phyloP scores from a whole-genome alignment of 2,888 invertebrate species.

The Napeogenes sylphis region DNA sequence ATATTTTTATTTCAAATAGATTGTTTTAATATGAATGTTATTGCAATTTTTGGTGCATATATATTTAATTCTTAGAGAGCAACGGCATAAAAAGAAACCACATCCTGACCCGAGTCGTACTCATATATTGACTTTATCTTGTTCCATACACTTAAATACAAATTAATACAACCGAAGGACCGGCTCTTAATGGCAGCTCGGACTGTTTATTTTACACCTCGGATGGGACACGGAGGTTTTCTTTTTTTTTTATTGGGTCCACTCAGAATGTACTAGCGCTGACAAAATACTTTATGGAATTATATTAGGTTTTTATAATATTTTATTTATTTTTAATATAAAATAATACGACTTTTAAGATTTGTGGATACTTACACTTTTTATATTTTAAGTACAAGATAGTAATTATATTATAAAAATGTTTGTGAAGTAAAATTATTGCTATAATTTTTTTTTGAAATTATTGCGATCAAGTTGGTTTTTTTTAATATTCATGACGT shows the following conservation, averaged over 20 bases:
- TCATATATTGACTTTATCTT: conserved; percentile 76
- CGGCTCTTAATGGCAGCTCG: conserved; percentile 68
- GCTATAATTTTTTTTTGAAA: too few relatives aligned
- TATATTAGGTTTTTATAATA: background rate
- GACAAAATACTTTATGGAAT: conserved; percentile 13
- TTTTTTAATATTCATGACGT: background rate
- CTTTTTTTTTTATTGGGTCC: conserved; percentile 55
- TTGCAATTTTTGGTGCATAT: background rate
- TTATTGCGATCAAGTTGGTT: background rate
- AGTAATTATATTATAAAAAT: too few relatives aligned
- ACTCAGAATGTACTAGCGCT: conserved; percentile 24
- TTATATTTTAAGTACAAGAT: too few relatives aligned
- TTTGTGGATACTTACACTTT: too few relatives aligned
- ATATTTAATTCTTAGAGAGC: background rate
- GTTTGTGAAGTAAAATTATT: too few relatives aligned
- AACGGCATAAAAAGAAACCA: conserved; percentile 39
- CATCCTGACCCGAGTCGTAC: conserved; percentile 50
- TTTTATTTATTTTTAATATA: too few relatives aligned
- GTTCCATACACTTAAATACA: conserved; percentile 78
- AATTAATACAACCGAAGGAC: conserved; percentile 75
- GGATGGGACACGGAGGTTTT: conserved; percentile 62
- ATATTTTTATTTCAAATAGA: background rate
- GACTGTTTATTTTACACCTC: conserved; percentile 77
- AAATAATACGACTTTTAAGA: too few relatives aligned
- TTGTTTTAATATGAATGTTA: background rate